Evolutionary conservation across 1,140 invertebrate species (phyloP).

Genomic region (Centruroides vittatus): DNA sequence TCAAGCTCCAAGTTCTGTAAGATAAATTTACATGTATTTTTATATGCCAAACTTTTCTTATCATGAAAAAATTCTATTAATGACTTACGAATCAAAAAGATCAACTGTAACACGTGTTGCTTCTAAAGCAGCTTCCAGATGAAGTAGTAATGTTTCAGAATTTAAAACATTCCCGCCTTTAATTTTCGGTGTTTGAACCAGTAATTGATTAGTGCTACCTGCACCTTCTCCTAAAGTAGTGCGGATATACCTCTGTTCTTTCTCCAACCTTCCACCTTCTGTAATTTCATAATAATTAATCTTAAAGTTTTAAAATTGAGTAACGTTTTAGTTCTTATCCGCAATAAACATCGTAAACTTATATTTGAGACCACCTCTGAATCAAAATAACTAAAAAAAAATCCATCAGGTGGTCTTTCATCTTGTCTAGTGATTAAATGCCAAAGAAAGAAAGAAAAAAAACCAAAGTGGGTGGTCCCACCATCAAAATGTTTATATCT

Average conservation of each 20-base stretch:
- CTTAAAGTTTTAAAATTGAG: no score
- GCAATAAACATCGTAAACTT: no score
- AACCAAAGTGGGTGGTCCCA: no score
- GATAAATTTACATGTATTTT: conserved; percentile 12
- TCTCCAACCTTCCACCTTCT: conserved; percentile 76
- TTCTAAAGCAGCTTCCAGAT: conserved; percentile 57
- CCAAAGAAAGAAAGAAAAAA: no score
- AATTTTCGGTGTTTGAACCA: conserved; percentile 65
- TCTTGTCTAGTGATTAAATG: no score
- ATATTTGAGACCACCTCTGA: no score
- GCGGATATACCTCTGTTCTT: conserved; percentile 69
- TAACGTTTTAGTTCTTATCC: no score
- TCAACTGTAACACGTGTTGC: conserved; percentile 74
- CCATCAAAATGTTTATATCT: no score
- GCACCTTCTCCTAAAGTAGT: conserved; percentile 49
- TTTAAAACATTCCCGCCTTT: conserved; percentile 57
- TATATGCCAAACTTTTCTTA: no score
- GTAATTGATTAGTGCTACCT: conserved; percentile 66
- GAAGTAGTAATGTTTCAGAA: conserved; percentile 58
- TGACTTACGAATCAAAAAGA: conserved; percentile 68
- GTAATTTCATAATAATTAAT: conserved; percentile 18
- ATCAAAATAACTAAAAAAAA: no score
- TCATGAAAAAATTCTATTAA: neutral
- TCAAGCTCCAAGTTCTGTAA: conserved; percentile 67
- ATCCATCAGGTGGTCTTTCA: no score